Conservation (phyloP, 1,140 invertebrate species). For the Neodiprion lecontei region DNA sequence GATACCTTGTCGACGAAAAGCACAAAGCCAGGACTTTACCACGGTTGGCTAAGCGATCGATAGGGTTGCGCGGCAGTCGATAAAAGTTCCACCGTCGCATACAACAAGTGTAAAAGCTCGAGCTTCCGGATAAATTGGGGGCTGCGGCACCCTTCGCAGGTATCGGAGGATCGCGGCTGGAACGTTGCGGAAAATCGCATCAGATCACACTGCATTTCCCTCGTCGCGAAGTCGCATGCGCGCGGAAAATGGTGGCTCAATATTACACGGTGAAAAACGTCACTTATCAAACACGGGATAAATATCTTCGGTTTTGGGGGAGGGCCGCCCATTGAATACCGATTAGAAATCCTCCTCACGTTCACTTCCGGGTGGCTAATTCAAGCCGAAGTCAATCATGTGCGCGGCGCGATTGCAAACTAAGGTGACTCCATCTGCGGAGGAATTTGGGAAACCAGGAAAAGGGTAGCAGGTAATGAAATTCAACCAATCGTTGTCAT, state of each 20-base stretch:
- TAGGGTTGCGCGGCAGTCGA: too few species aligned
- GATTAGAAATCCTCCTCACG: too few species aligned
- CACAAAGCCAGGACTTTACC: too few species aligned
- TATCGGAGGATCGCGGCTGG: too few species aligned
- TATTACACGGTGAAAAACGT: not conserved
- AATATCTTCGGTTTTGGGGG: not conserved
- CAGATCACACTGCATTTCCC: constrained; percentile 7
- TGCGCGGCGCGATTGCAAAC: not conserved
- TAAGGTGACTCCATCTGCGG: not conserved
- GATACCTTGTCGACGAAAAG: too few species aligned
- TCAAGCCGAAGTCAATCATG: not conserved
- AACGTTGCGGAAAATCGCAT: not conserved
- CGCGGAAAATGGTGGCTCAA: not conserved
- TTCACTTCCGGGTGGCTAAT: not conserved
- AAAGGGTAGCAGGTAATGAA: not conserved
- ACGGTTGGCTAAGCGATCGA: too few species aligned
- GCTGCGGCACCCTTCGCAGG: too few species aligned
- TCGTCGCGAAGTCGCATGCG: not conserved
- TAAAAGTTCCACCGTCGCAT: too few species aligned
- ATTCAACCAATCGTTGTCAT: too few species aligned
- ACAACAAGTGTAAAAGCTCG: too few species aligned
- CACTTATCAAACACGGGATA: not conserved
- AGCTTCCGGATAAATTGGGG: too few species aligned
- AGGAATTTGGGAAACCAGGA: not conserved
- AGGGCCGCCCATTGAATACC: too few species aligned